A percentile compares a stretch with the other conserved stretches of the same genome.
Evolutionary conservation across 2,797 vertebrate species (phyloP).

Genomic region (Geotrypetes seraphini): DNA sequence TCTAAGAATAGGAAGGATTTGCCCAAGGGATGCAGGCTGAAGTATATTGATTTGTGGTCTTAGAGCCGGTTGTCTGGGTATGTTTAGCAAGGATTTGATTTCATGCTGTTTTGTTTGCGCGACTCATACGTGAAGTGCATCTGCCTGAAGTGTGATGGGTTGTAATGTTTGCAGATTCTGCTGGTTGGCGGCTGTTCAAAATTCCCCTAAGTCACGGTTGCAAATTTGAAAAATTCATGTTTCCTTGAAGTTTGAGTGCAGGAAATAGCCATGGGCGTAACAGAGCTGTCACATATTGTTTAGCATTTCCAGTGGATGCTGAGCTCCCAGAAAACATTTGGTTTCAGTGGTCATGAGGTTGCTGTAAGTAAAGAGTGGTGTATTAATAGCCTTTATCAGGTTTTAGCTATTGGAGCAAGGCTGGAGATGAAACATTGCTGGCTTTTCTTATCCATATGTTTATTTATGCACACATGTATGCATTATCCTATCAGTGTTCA

Average conservation of each 20-base stretch:
- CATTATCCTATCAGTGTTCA: too few species aligned
- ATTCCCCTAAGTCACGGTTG: background rate
- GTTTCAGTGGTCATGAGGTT: background rate
- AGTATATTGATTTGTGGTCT: background rate
- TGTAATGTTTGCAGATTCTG: background rate
- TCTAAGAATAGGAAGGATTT: background rate
- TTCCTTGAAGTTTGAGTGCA: conserved; percentile 21
- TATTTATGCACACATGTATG: too few species aligned
- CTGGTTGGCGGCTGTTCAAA: background rate
- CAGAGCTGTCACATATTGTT: conserved; percentile 23
- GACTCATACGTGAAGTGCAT: conserved; percentile 1
- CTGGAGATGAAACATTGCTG: too few species aligned
- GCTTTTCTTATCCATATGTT: too few species aligned
- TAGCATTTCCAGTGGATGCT: conserved; percentile 13
- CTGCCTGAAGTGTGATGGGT: background rate
- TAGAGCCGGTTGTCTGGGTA: background rate
- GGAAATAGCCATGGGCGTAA: conserved; percentile 22
- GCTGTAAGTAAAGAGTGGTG: background rate
- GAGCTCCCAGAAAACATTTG: conserved; percentile 1
- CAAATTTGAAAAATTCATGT: background rate
- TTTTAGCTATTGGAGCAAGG: too few species aligned
- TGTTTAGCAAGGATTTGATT: conserved; percentile 9
- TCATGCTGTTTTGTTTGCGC: conserved; percentile 3
- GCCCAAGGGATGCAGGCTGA: background rate
- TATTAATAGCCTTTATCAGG: fast-evolving